Base-by-base conservation (phyloP, 1,140 invertebrate genomes). In the Atta cephalotes region DNA sequence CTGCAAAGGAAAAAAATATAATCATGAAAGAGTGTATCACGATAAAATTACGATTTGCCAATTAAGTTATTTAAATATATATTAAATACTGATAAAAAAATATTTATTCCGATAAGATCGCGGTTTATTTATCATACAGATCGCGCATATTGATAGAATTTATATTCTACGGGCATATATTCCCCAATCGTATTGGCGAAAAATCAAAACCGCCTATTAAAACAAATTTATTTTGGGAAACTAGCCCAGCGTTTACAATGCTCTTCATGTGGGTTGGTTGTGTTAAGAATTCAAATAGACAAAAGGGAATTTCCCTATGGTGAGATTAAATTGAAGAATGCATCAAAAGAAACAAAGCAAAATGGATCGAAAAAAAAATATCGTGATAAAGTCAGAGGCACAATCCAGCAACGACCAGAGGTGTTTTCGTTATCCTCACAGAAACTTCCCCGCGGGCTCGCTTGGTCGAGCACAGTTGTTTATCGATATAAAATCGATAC, bases 401-500 rank as follows among this genome's bases (percentile, higher is more conserved):
- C 12, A 84, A 74, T 39, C 10, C 31, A 56, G 21, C 49, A 81
- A 39, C 31, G 49, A 70, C 65, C 49, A 31, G 66, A 71, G 56
- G 49, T 74, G 70, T 84, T 63, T 84, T 84, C 66, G 68, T 82
- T 82, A 58, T 72, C 31, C 70, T 51, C 80, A 51, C 62, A 76
- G 71, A 87, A 78, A 88, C 21, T 70, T 86, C 14, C 70, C 62
- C 63, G 72, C 51, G 87, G 58, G 70, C 65, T 76, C 76, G 87
- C 63, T 89, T 85, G 88, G 77, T 76, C 77, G 76, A n/a, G 68
- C 18, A 80, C 35, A 51, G 74, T 88, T 89, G 87, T 89, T 86
- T 89, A 79, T 89, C 88, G 88, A 89, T 89, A 86, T 82, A 88
- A 89, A 89, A 88, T 88, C 87, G 82, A 88, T 89, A 86, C 56